These are phyloP conservation scores for Nasonovia ribisnigri DNA, from an alignment of 2,888 invertebrate species.

Conservation along the genomic window DNA sequence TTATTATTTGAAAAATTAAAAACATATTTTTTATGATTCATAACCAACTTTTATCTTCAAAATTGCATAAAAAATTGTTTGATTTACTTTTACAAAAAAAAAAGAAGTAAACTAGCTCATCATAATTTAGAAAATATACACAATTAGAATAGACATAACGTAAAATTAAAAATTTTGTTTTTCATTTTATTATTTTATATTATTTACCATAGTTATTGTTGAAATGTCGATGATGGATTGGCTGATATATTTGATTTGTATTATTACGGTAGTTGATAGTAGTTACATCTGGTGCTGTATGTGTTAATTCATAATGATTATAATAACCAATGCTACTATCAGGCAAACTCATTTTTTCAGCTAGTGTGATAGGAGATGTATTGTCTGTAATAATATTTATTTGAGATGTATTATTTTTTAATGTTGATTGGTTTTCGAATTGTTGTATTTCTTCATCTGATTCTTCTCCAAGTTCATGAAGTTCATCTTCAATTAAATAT, in stretches of 20 bases:
- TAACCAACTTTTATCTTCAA: background rate
- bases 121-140: background rate
- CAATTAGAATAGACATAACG: background rate
- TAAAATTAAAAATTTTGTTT: background rate
- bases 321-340: conserved; percentile 14
- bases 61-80: background rate
- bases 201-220: conserved; percentile 52
- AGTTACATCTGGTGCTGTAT: background rate
- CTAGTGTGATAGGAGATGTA: background rate
- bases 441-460: conserved; percentile 6
- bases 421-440: conserved; percentile 1
- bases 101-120: background rate
- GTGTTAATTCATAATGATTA: background rate
- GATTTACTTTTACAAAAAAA: background rate
- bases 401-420: background rate
- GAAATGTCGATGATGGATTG: conserved; percentile 34
- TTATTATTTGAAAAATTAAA: background rate
- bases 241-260: conserved; percentile 31
- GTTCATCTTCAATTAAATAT: conserved; percentile 34
- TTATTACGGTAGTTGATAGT: conserved; percentile 28
- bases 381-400: background rate
- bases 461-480: background rate
- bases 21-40: too few species aligned
- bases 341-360: background rate
- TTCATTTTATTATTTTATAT: background rate